phyloP scores from a whole-genome alignment of 2,797 vertebrate genomes.

The Potorous gilbertii region DNA sequence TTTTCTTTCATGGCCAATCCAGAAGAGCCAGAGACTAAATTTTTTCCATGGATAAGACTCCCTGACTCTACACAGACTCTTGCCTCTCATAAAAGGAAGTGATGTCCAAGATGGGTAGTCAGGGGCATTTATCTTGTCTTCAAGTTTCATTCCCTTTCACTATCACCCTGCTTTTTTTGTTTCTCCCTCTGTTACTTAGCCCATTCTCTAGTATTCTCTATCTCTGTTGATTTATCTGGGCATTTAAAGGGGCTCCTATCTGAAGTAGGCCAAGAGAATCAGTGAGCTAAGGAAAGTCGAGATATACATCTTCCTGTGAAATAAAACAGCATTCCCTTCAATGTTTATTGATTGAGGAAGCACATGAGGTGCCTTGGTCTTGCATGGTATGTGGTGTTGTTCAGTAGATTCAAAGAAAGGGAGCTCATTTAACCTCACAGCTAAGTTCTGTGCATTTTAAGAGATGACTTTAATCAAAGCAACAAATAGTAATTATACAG shows the following conservation, averaged over 20 bases:
- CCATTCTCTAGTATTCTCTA: neutral
- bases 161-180: neutral
- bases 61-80: conserved; percentile 24
- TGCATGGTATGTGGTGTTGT: neutral
- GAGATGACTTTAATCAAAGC: neutral
- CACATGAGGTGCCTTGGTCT: neutral
- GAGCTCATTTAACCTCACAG: neutral
- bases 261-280: conserved; percentile 26
- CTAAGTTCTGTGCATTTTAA: neutral
- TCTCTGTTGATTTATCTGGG: neutral
- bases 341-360: neutral
- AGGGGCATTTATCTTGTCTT: neutral
- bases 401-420: conserved; percentile 9
- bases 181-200: neutral
- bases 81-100: neutral
- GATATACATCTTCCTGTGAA: conserved; percentile 39
- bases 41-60: conserved; percentile 53
- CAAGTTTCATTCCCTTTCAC: neutral
- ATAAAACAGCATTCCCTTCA: neutral
- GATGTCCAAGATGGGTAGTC: neutral
- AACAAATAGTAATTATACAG: neutral
- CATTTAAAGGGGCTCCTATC: conserved; percentile 17
- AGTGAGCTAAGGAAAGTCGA: neutral
- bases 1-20: conserved; percentile 11
- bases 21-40: conserved; percentile 9